These are phyloP conservation scores for Bhutanitis thaidina DNA, from an alignment of 2,888 invertebrate species.

Conservation along the genomic window DNA sequence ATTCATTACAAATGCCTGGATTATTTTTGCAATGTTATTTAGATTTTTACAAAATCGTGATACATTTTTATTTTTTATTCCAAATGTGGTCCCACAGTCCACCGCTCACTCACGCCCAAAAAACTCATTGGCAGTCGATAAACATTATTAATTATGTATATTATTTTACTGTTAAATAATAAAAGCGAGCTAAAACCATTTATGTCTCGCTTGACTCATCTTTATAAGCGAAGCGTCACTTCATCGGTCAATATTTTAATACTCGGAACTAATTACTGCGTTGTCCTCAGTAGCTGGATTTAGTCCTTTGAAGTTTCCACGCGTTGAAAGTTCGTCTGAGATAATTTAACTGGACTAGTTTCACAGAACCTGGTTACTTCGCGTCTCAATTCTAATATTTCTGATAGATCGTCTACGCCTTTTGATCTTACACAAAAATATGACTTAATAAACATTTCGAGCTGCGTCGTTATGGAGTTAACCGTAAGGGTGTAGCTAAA, in stretches of 20 bases:
- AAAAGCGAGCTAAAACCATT: background rate
- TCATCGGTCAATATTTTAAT: constrained; percentile 38
- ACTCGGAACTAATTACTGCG: constrained; percentile 37
- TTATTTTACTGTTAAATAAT: too few species aligned
- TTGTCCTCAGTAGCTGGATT: constrained; percentile 16
- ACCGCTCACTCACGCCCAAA: too few species aligned
- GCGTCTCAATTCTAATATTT: constrained; percentile 28
- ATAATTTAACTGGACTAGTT: constrained; percentile 43
- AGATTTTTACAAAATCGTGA: too few species aligned
- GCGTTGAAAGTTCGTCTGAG: constrained; percentile 41
- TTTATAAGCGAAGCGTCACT: constrained; percentile 24
- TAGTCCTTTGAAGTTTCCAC: constrained; percentile 44
- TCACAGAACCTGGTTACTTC: constrained; percentile 23
- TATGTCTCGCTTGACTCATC: constrained; percentile 1
- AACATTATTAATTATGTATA: too few species aligned
- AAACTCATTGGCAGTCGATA: too few species aligned
- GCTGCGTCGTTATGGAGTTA: too few species aligned
- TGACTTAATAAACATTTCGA: constrained; percentile 6
- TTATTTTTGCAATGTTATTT: too few species aligned
- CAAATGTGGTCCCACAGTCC: too few species aligned
- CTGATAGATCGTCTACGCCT: constrained; percentile 28
- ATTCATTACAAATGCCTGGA: too few species aligned
- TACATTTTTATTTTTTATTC: too few species aligned
- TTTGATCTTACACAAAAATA: constrained; percentile 33
- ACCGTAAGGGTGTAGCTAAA: background rate